phyloP scores from a whole-genome alignment of 2,888 invertebrate genomes.

The Amphimallon solstitiale region DNA sequence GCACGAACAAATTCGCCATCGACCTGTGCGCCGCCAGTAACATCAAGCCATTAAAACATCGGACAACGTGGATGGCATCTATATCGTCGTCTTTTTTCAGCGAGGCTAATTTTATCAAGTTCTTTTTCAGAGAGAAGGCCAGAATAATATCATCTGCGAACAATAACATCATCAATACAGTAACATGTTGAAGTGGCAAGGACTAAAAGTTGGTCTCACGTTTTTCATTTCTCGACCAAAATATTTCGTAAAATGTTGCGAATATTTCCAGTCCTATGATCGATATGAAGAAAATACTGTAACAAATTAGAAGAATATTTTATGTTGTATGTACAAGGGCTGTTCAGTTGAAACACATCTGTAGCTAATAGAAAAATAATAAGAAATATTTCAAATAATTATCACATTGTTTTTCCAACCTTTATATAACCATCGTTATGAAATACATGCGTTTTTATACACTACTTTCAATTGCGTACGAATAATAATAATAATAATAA shows the following conservation, averaged over 20 bases:
- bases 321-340: too few relatives aligned
- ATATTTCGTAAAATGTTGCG: constrained; percentile 55
- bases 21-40: constrained; percentile 74
- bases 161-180: too few relatives aligned
- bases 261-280: constrained; percentile 52
- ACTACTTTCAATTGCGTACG: too few relatives aligned
- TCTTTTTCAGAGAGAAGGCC: constrained; percentile 73
- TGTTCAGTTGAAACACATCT: too few relatives aligned
- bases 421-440: too few relatives aligned
- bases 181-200: neutral
- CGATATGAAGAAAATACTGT: constrained; percentile 53
- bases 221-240: constrained; percentile 48
- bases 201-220: constrained; percentile 49
- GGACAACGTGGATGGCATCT: constrained; percentile 72
- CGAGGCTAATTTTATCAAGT: constrained; percentile 67
- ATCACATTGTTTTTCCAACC: too few relatives aligned
- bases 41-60: constrained; percentile 73
- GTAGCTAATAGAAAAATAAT: too few relatives aligned
- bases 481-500: too few relatives aligned
- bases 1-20: constrained; percentile 76
- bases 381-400: too few relatives aligned
- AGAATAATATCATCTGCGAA: constrained; percentile 65
- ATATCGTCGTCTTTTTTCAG: constrained; percentile 69
- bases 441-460: too few relatives aligned
- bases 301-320: constrained; percentile 37